These are phyloP conservation scores for Falco berigora DNA, from an alignment of 2,797 vertebrate species.

Conservation along the genomic window DNA sequence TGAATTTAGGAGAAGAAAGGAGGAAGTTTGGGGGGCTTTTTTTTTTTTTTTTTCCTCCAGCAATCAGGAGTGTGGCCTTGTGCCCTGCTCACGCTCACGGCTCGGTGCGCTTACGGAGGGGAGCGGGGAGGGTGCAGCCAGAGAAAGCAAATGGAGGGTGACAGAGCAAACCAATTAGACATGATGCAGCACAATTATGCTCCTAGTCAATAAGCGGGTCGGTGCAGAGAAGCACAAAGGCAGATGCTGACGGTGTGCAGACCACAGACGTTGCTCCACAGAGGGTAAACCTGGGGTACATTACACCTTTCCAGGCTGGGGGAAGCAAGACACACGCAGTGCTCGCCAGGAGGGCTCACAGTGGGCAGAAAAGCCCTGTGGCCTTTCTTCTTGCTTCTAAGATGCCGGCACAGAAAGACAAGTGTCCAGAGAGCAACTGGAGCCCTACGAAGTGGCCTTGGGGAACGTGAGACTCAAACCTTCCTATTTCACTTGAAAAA, in stretches of 20 bases:
- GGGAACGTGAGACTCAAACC: background rate
- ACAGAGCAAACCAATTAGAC: slow-evolving; percentile 36
- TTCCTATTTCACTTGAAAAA: slow-evolving; percentile 31
- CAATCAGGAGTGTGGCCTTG: background rate
- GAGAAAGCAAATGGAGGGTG: background rate
- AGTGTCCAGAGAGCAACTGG: background rate
- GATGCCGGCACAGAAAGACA: background rate
- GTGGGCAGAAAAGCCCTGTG: background rate
- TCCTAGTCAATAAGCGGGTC: background rate
- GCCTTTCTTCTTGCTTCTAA: background rate
- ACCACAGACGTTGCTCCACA: background rate
- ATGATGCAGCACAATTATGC: slow-evolving; percentile 18
- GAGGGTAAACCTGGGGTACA: background rate
- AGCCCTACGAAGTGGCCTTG: background rate
- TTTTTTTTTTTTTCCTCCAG: background rate
- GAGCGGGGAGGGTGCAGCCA: background rate
- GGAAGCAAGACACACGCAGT: background rate
- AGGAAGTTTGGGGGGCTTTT: background rate
- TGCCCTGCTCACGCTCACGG: background rate
- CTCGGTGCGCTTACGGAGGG: background rate
- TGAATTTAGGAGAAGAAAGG: slow-evolving; percentile 62
- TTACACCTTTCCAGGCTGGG: background rate
- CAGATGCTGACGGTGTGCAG: fast-evolving
- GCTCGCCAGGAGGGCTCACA: background rate
- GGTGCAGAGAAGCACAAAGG: background rate